A percentile compares a stretch with the other conserved stretches of the same genome.
Conservation (phyloP, 2,888 invertebrate genomes). For the Drosophila vallismaia region DNA sequence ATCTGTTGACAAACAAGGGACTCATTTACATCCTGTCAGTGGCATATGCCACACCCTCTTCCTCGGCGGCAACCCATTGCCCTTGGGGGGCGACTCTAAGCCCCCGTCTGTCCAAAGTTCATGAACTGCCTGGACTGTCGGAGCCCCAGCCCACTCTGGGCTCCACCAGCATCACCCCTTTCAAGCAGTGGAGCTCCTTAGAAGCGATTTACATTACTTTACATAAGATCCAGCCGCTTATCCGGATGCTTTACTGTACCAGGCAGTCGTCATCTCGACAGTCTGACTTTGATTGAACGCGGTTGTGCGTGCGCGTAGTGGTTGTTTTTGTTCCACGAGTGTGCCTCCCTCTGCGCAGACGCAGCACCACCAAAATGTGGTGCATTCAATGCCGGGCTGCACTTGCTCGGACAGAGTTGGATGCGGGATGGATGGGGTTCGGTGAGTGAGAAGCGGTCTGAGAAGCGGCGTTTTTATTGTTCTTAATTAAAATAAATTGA, state of each 20-base stretch:
- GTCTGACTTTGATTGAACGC: conserved; percentile 74
- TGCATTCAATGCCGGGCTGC: conserved; percentile 56
- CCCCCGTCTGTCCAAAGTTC: conserved; percentile 59
- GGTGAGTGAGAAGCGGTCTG: conserved; percentile 3
- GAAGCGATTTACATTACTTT: neutral
- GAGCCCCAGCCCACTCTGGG: neutral
- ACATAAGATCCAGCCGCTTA: neutral
- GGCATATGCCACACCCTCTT: conserved; percentile 33
- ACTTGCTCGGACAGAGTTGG: conserved; percentile 10
- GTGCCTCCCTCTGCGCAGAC: conserved; percentile 54
- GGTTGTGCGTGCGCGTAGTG: conserved; percentile 60
- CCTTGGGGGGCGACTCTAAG: conserved; percentile 7
- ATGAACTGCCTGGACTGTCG: conserved; percentile 57
- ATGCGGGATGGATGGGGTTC: no score
- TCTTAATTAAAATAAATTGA: conserved; percentile 83
- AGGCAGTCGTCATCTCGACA: conserved; percentile 46
- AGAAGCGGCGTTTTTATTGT: conserved; percentile 73
- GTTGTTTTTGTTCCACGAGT: conserved; percentile 13
- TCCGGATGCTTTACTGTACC: conserved; percentile 14
- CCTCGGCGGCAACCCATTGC: conserved; percentile 23
- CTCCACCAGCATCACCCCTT: neutral
- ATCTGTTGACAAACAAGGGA: conserved; percentile 75
- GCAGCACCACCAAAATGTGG: conserved; percentile 45
- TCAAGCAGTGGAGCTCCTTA: neutral
- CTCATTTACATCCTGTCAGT: conserved; percentile 68